Evolutionary conservation across 2,113 vertebrate genomes (phyloP).

Genomic region (Ceyx cyanopectus): DNA sequence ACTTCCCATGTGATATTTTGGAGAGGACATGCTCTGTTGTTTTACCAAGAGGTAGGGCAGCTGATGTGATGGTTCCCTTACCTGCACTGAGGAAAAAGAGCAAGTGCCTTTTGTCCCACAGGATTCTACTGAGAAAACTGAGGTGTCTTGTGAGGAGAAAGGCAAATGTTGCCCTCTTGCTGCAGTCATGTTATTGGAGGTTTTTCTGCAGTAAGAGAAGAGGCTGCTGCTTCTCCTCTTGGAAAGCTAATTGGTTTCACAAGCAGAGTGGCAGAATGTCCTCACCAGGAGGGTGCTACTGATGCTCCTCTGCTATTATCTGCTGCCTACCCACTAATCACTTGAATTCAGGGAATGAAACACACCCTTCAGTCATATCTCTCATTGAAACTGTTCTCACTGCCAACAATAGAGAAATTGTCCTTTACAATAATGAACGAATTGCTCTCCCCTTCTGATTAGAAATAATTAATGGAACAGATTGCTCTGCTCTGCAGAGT

Average conservation of each 20-base stretch:
- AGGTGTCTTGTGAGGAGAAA: not conserved
- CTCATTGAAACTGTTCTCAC: not conserved
- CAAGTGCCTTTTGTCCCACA: not conserved
- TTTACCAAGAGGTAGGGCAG: not conserved
- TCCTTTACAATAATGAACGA: not conserved
- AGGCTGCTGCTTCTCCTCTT: not conserved
- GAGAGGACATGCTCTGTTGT: not conserved
- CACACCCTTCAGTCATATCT: not conserved
- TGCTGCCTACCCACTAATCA: not conserved
- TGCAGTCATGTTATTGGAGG: not conserved
- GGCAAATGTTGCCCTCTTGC: not conserved
- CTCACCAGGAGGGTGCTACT: not conserved
- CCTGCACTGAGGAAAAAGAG: not conserved
- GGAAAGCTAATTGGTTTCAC: not conserved
- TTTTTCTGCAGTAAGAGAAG: not conserved
- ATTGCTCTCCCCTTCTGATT: not conserved
- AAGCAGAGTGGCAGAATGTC: not conserved
- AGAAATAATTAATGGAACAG: constrained; percentile 16
- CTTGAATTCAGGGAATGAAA: not conserved
- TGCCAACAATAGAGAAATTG: not conserved
- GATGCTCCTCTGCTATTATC: not conserved
- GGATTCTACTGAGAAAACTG: not conserved
- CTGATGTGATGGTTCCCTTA: not conserved
- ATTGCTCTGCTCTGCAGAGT: not conserved
- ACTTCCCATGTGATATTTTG: not conserved